Conservation (phyloP, 2,113 vertebrate species). For the Cacatua alba region DNA sequence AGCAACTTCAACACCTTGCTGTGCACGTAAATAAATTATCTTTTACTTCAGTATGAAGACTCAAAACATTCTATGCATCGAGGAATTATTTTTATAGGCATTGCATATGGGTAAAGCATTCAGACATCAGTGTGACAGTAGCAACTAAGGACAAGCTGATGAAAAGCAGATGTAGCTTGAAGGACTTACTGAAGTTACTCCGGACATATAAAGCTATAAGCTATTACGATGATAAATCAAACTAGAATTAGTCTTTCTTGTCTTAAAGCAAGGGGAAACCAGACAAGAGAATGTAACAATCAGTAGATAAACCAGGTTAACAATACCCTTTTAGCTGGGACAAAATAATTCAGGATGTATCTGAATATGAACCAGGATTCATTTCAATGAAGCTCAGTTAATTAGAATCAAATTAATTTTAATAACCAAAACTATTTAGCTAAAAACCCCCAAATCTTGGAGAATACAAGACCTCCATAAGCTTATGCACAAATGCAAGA, state of each 20-base stretch:
- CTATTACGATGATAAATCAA: neutral
- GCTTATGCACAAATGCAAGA: neutral
- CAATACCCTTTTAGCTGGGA: neutral
- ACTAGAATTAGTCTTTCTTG: neutral
- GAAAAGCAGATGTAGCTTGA: neutral
- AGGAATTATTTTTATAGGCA: neutral
- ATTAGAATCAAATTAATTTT: neutral
- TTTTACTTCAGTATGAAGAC: neutral
- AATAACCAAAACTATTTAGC: neutral
- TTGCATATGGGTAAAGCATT: neutral
- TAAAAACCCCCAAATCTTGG: neutral
- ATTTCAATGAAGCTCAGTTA: neutral
- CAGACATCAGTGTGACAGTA: neutral
- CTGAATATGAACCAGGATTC: neutral
- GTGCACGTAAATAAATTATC: neutral
- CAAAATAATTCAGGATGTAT: neutral
- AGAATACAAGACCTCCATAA: neutral
- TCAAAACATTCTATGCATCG: neutral
- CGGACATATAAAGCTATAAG: neutral
- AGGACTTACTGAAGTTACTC: neutral
- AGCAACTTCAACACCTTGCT: neutral
- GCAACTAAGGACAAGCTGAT: neutral
- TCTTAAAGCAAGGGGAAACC: neutral
- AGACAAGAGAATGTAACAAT: neutral
- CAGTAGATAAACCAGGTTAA: neutral